Conservation (phyloP, 1,140 invertebrate species). For the Zaprionus ghesquierei region DNA sequence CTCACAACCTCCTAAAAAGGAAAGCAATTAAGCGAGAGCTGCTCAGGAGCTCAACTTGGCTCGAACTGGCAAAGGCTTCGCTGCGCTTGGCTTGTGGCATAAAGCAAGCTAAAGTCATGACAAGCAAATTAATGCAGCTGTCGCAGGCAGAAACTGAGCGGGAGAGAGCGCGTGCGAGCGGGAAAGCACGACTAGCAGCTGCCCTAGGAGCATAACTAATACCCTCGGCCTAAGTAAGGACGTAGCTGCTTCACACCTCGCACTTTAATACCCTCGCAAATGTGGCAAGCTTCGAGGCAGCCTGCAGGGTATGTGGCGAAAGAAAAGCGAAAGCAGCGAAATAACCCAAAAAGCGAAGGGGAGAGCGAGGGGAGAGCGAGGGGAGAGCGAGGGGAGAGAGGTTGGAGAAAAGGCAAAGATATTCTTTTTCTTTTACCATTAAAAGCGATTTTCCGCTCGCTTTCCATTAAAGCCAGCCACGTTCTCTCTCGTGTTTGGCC, state of each 20-base stretch:
- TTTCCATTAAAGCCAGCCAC: constrained; percentile 73
- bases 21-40: constrained; percentile 29
- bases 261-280: not conserved
- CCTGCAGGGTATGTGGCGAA: not conserved
- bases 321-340: constrained; percentile 22
- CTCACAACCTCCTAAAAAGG: constrained; percentile 7
- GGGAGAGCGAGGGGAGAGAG: not conserved
- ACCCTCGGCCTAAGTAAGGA: not conserved
- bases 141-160: constrained; percentile 6
- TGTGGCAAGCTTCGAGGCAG: not conserved
- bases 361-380: not conserved
- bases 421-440: constrained; percentile 54
- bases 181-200: not conserved
- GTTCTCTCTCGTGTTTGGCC: constrained; percentile 9
- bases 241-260: not conserved
- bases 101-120: constrained; percentile 46
- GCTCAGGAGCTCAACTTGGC: not conserved
- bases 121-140: constrained; percentile 51
- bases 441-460: constrained; percentile 76
- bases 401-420: constrained; percentile 10
- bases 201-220: not conserved
- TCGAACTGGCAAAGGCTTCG: not conserved
- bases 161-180: not conserved
- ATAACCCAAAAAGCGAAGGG: constrained; percentile 28
- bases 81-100: constrained; percentile 18